These are phyloP conservation scores for Lissocephala sabroskyi DNA, from an alignment of 2,888 invertebrate genomes.

Conservation along the genomic window DNA sequence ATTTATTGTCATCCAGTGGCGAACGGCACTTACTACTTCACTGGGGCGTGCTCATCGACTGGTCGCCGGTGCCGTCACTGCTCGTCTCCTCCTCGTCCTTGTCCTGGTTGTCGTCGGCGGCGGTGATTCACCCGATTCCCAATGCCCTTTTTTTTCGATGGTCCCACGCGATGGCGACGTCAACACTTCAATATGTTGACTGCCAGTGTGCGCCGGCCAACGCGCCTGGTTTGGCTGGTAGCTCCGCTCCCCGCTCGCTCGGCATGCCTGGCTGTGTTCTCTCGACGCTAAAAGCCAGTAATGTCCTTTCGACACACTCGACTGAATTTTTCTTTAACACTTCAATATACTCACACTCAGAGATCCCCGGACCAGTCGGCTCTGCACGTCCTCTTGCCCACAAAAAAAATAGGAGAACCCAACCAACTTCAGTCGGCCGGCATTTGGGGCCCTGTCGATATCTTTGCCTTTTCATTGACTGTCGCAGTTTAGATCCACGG, in stretches of 20 bases:
- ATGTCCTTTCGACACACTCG: slow-evolving; percentile 64
- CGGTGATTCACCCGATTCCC: slow-evolving; percentile 10
- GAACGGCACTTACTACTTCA: slow-evolving; percentile 65
- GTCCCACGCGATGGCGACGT: slow-evolving; percentile 30
- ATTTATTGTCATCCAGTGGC: slow-evolving; percentile 66
- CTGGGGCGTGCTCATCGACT: slow-evolving; percentile 58
- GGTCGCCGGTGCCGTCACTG: slow-evolving; percentile 23
- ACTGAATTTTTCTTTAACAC: slow-evolving; percentile 65
- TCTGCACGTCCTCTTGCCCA: slow-evolving; percentile 26
- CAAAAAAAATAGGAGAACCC: slow-evolving; percentile 15
- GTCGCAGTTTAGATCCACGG: slow-evolving; percentile 5
- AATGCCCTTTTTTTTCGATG: neutral
- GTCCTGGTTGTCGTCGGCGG: slow-evolving; percentile 9
- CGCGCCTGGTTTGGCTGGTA: slow-evolving; percentile 7
- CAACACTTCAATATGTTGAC: slow-evolving; percentile 61
- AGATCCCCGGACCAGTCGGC: too few relatives aligned
- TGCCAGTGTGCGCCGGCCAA: slow-evolving; percentile 25
- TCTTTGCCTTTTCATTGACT: slow-evolving; percentile 41
- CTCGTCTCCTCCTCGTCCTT: slow-evolving; percentile 12
- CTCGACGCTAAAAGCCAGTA: slow-evolving; percentile 62
- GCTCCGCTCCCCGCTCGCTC: neutral
- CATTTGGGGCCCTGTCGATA: slow-evolving; percentile 36
- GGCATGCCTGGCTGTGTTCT: slow-evolving; percentile 24
- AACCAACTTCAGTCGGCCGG: slow-evolving; percentile 19
- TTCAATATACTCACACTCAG: slow-evolving; percentile 51